Conservation (phyloP, 2,797 vertebrate species). For the Halcyon chelicuti region DNA sequence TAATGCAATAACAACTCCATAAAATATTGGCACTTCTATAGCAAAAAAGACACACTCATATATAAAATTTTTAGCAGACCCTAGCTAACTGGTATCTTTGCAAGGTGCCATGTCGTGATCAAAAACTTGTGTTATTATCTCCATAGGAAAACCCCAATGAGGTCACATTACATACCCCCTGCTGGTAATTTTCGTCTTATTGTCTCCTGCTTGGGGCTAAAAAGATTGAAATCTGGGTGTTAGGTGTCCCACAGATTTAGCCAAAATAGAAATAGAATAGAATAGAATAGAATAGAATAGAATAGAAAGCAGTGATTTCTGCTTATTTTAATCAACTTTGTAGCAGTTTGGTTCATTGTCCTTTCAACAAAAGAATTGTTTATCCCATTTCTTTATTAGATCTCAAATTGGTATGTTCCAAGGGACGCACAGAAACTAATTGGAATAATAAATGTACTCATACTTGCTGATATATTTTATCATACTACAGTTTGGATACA, state of each 20-base stretch:
- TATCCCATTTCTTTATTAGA: constrained; percentile 23
- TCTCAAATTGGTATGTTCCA: constrained; percentile 40
- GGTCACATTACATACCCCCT: constrained; percentile 22
- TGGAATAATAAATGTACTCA: not conserved
- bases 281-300: not conserved
- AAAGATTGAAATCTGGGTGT: constrained; percentile 30
- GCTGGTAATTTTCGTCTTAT: constrained; percentile 22
- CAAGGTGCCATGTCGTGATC: constrained; percentile 24
- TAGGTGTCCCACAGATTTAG: constrained; percentile 28
- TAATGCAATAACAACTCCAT: not conserved
- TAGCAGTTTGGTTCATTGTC: not conserved
- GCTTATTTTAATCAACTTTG: constrained; percentile 33
- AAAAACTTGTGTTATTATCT: constrained; percentile 40
- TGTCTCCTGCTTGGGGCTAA: constrained; percentile 43
- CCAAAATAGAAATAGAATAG: not conserved
- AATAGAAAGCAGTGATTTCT: not conserved
- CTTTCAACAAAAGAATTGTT: constrained; percentile 48
- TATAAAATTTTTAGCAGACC: not conserved
- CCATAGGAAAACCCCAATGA: not conserved
- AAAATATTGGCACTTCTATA: not conserved
- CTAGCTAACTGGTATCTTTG: not conserved
- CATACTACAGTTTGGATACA: not conserved
- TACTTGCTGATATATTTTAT: constrained; percentile 7
- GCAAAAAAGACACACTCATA: not conserved
- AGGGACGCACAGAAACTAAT: not conserved